Conservation (phyloP, 2,888 invertebrate genomes). For the Hipparchia sbordonii region DNA sequence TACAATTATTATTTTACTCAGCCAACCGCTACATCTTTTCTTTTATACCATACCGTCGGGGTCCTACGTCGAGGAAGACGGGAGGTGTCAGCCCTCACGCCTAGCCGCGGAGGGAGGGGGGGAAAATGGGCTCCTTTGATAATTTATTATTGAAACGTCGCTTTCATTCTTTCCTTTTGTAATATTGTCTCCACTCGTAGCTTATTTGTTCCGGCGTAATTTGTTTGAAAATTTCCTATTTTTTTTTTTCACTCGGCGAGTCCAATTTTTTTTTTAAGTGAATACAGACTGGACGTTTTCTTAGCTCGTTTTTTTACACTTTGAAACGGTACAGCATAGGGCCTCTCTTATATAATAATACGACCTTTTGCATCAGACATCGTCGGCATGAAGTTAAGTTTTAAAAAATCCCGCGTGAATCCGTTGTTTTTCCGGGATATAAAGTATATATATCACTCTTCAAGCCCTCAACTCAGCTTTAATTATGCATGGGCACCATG, state of each 20-base stretch:
- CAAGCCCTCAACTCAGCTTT: too few species aligned
- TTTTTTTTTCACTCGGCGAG: conserved; percentile 42
- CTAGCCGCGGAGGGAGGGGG: conserved; percentile 47
- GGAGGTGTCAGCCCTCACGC: conserved; percentile 69
- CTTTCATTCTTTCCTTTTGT: conserved; percentile 69
- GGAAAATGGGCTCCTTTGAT: conserved; percentile 60
- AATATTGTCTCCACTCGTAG: conserved; percentile 66
- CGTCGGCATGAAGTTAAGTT: too few species aligned
- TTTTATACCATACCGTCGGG: conserved; percentile 49
- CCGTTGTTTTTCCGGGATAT: too few species aligned
- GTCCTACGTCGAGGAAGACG: conserved; percentile 68
- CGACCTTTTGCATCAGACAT: too few species aligned
- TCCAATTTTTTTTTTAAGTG: conserved; percentile 18
- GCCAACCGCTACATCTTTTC: conserved; percentile 15
- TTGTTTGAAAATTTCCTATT: conserved; percentile 56
- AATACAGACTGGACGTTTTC: background rate
- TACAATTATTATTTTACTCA: background rate
- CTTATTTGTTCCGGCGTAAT: conserved; percentile 69
- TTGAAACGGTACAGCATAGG: background rate
- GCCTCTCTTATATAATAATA: too few species aligned
- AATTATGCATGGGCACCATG: too few species aligned
- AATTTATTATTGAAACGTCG: conserved; percentile 78
- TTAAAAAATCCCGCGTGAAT: too few species aligned
- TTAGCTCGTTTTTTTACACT: background rate
- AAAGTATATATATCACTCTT: too few species aligned